Evolutionary conservation across 2,888 invertebrate species (phyloP), one percentile per base, ranked within the genome.

Genomic region (Oscheius sp.): DNA sequence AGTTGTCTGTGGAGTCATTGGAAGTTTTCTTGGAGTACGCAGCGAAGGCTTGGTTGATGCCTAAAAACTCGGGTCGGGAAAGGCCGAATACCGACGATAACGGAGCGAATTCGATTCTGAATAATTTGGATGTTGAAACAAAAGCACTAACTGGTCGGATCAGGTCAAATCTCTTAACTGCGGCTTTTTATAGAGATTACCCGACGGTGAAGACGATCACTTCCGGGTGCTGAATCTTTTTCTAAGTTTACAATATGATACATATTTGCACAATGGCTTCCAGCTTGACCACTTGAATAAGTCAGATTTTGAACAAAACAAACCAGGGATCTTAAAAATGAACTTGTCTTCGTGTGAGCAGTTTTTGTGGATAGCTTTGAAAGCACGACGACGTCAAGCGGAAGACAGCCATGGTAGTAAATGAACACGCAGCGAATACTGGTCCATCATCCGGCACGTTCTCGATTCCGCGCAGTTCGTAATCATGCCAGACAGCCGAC

Each of bases 131-230:
- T 58, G 2, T 11, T 29, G 3, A 33, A 11, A 3, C 5, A 5
- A 58, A 42, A 10, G n/a, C 21, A 48, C 47, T 47, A 10, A 63
- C 63, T 48, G 63, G 47, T 47, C 5, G 63, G 63, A 63, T 63
- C 50, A 2, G 63, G 63, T 48, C 63, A 48, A 47, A 63, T 48
- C 32, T 63, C 63, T 29, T 63, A 48, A 63, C 63, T 63, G 2
- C 63, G 63, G 21, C 29, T 11, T 10, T 47, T 63, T 9, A 48
- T 48, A 21, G 63, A 63, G 4, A 48, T 47, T 21, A 55, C 55
- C n/a, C 68, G 53, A n/a, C 68, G 68, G 11, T 57, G 68, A 10
- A 68, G 53, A 32, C 68, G 68, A n/a, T 33, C 68, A 53, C 55
- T 68, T 53, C 55, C 55, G 10, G 68, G 68, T 21, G 68, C 68